A percentile compares a stretch with the other conserved stretches of the same genome.
Evolutionary conservation across 2,113 vertebrate genomes (phyloP).

Genomic region (Anarhynchus alexandrinus): DNA sequence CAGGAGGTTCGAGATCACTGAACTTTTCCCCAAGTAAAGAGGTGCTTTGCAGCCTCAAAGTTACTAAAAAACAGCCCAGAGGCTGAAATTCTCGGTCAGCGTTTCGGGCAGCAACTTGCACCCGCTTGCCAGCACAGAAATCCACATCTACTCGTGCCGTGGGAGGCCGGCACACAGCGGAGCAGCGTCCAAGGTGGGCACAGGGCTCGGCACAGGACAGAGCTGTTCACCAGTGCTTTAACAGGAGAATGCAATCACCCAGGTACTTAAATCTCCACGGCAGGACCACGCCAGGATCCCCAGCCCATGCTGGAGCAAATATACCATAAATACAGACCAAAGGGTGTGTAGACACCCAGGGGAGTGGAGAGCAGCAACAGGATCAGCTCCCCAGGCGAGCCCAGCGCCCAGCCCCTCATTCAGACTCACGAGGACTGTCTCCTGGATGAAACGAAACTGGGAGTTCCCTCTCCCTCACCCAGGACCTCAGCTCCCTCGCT

Average conservation of each 20-base stretch:
- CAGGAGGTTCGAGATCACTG: fast-evolving
- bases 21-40: not conserved
- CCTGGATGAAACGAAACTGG: not conserved
- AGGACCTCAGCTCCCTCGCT: not conserved
- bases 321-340: not conserved
- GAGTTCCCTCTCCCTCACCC: not conserved
- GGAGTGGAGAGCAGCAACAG: not conserved
- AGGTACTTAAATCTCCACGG: not conserved
- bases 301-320: not conserved
- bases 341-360: fast-evolving
- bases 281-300: not conserved
- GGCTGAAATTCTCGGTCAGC: not conserved
- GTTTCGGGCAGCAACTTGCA: not conserved
- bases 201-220: not conserved
- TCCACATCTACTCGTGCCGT: too few relatives aligned
- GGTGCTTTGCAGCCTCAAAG: not conserved
- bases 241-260: not conserved
- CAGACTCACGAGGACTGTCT: not conserved
- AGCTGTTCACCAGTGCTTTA: not conserved
- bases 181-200: not conserved
- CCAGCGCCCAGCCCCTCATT: not conserved
- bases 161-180: not conserved
- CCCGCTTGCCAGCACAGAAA: not conserved
- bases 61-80: not conserved
- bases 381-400: too few relatives aligned